A percentile compares a stretch with the other conserved stretches of the same genome.
Conservation (phyloP, 2,797 vertebrate genomes). For the Eutrigla gurnardus region DNA sequence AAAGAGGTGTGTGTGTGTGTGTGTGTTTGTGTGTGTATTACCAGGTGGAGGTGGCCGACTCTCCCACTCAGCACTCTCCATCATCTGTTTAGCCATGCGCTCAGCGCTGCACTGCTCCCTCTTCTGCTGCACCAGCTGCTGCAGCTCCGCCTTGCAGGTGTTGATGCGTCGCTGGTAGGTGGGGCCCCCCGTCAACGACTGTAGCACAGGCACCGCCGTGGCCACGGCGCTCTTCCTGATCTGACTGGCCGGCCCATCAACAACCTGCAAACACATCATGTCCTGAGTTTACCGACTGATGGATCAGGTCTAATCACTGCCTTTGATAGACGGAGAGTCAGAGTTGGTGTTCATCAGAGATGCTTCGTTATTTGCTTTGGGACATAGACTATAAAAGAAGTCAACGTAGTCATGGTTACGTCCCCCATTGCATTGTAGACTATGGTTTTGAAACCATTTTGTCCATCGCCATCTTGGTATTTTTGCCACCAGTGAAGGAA, state of each 20-base stretch:
- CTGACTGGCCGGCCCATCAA: constrained; percentile 83
- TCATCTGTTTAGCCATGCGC: constrained; percentile 95
- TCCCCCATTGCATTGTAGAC: no score
- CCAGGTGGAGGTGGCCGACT: constrained; percentile 94
- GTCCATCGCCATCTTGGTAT: no score
- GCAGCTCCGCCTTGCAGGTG: constrained; percentile 94
- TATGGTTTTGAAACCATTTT: no score
- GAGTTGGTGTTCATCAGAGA: no score
- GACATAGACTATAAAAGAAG: no score
- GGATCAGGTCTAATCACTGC: no score
- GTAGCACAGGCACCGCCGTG: constrained; percentile 74
- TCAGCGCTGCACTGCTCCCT: constrained; percentile 95
- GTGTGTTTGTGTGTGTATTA: constrained; percentile 57
- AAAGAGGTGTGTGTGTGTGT: neutral
- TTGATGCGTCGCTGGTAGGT: constrained; percentile 92
- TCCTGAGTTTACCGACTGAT: no score
- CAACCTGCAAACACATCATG: constrained; percentile 71
- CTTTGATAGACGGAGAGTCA: no score
- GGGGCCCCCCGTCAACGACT: constrained; percentile 84
- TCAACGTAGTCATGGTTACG: no score
- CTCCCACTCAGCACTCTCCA: constrained; percentile 98
- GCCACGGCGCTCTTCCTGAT: constrained; percentile 79
- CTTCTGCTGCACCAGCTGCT: constrained; percentile 96
- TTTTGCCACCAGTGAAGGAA: no score
- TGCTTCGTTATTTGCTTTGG: no score